Conservation (phyloP, 2,113 vertebrate species). For the Laterallus jamaicensis region DNA sequence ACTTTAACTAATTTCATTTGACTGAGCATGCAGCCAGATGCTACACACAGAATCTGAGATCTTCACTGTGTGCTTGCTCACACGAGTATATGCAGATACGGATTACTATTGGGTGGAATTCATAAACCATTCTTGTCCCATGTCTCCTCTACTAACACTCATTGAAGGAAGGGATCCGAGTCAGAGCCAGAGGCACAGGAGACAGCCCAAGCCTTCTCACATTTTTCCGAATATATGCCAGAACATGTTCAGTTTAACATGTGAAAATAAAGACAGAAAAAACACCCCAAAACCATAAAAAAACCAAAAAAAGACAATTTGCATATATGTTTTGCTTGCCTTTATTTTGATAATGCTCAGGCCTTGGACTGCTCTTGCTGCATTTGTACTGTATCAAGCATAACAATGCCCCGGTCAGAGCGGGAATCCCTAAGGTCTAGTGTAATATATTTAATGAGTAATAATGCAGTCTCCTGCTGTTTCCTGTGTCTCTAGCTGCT, state of each 20-base stretch:
- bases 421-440: slow-evolving; percentile 21
- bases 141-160: background rate
- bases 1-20: slow-evolving; percentile 28
- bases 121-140: background rate
- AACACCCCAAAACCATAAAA: too few species aligned
- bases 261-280: background rate
- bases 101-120: background rate
- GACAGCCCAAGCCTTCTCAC: background rate
- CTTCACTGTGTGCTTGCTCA: background rate
- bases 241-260: background rate
- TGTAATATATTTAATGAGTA: slow-evolving; percentile 54
- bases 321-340: background rate
- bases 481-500: slow-evolving; percentile 42
- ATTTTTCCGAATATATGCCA: background rate
- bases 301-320: background rate
- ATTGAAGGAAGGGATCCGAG: background rate
- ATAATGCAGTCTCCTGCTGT: slow-evolving; percentile 56
- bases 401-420: background rate
- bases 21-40: background rate
- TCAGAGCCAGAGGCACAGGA: background rate
- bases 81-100: background rate
- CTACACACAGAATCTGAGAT: background rate
- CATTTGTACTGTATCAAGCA: background rate
- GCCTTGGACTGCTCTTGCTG: background rate
- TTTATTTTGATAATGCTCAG: background rate